Base-by-base conservation (phyloP, 2,888 invertebrate species). In the Microplitis manilae region DNA sequence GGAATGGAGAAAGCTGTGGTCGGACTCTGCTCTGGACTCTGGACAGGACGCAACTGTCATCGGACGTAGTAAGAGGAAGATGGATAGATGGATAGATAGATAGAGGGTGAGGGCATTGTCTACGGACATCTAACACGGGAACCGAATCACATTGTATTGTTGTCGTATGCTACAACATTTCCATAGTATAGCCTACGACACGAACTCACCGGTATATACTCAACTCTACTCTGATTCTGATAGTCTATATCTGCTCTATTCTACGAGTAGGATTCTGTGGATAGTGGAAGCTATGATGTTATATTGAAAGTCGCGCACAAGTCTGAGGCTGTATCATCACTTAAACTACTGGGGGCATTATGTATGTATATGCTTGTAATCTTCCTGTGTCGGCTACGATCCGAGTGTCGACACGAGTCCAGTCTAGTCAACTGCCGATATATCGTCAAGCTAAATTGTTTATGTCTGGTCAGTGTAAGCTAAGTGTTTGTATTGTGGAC, bases 1-100 rank as follows among this genome's bases (percentile, higher is more conserved):
- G 50, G 13, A 50, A 50, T 50, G 50, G 85, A 83, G 82, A 86
- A 85, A 85, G 85, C 85, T 84, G 81, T 81, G 84, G 77, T 30
- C 30, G 30, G 30, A 17, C 17, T 17, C 17, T 17, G 17, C 30
- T 30, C 30, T 50, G 50, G 50, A 50, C 13, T 30, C 77, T 84
- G 83, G 83, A 83, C 86, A 85, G 86, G 86, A 85, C 84, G 81
- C 81, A 83, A 78, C 79, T 81, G 81, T 82, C 80, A 80, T 80
- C 78, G 81, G 78, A 77, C 79, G 78, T 79, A 79, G 78, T 67
- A 40, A 60, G 77, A 78, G 75, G 70, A 77, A 79, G 81, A 82
- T 79, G 79, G 80, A 82, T 80, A 81, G 79, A 82, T 77, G 68
- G 76, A 74, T 74, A 68, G 75, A 75, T 73, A 77, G 67, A 77